These are phyloP conservation scores for Ormyrus labotus DNA, from an alignment of 2,888 invertebrate genomes.

Conservation along the genomic window DNA sequence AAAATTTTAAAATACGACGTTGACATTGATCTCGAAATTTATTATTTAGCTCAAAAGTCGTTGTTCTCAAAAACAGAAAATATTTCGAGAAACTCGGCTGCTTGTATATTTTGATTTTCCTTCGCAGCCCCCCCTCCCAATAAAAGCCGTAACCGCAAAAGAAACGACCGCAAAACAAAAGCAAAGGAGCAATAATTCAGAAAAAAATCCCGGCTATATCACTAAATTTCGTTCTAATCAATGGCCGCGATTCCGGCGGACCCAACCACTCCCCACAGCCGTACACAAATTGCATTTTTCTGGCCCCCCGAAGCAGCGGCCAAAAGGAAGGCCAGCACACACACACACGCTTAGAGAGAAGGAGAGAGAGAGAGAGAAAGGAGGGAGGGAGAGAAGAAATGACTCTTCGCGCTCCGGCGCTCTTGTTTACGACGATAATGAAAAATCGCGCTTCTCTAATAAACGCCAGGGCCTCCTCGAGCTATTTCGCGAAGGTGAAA, in stretches of 20 bases:
- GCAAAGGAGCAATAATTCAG: constrained; percentile 19
- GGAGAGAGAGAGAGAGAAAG: too few relatives aligned
- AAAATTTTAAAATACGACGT: too few relatives aligned
- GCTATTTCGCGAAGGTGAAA: constrained; percentile 57
- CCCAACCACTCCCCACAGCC: background rate
- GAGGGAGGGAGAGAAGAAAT: constrained; percentile 26
- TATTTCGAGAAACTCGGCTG: too few relatives aligned
- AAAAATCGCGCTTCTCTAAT: constrained; percentile 55
- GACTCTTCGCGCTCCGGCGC: constrained; percentile 33
- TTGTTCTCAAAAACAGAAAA: too few relatives aligned
- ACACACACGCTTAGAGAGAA: too few relatives aligned
- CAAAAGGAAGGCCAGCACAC: constrained; percentile 2
- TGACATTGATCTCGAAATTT: too few relatives aligned
- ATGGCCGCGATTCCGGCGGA: constrained; percentile 23
- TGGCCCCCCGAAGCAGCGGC: constrained; percentile 14
- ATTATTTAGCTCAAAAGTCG: too few relatives aligned
- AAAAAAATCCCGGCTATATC: constrained; percentile 37
- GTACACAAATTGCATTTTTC: constrained; percentile 47
- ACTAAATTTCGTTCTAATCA: constrained; percentile 51
- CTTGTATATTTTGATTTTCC: too few relatives aligned
- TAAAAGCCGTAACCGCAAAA: background rate
- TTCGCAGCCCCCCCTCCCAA: too few relatives aligned
- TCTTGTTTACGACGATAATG: constrained; percentile 56
- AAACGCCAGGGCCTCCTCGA: constrained; percentile 45
- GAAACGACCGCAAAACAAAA: background rate